A percentile compares a stretch with the other conserved stretches of the same genome.
These are phyloP conservation scores for Halotydeus destructor DNA, from an alignment of 1,140 invertebrate species.

Conservation along the genomic window DNA sequence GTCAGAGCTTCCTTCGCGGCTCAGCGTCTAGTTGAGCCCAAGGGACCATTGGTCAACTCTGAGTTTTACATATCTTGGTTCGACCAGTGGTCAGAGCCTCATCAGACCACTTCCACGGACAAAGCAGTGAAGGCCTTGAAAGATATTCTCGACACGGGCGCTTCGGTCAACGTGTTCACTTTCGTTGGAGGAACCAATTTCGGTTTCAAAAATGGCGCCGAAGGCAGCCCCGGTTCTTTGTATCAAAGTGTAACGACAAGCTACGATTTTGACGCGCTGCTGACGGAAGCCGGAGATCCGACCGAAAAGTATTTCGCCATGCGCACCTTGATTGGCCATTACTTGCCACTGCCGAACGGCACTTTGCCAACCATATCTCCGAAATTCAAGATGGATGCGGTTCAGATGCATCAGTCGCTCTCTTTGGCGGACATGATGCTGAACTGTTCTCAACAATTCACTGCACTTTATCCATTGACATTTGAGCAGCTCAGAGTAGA, in stretches of 20 bases:
- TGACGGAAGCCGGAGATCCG: slow-evolving; percentile 30
- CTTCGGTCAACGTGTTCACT: slow-evolving; percentile 22
- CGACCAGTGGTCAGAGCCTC: slow-evolving; percentile 33
- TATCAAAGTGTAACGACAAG: slow-evolving; percentile 27
- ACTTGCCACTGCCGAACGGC: too few species aligned
- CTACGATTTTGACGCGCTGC: slow-evolving; percentile 32
- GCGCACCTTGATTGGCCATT: slow-evolving; percentile 20
- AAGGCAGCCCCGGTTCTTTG: too few species aligned
- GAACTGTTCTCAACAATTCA: too few species aligned
- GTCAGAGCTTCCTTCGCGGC: slow-evolving; percentile 4
- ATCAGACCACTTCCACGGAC: slow-evolving; percentile 15
- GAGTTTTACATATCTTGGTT: slow-evolving; percentile 70
- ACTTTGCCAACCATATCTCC: too few species aligned
- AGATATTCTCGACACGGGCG: slow-evolving; percentile 19
- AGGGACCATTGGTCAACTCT: slow-evolving; percentile 59
- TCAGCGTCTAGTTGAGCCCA: slow-evolving; percentile 28
- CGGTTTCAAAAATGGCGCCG: too few species aligned
- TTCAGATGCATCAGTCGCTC: too few species aligned
- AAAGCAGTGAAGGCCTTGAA: slow-evolving; percentile 16
- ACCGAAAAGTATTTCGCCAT: slow-evolving; percentile 27
- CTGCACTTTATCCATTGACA: too few species aligned
- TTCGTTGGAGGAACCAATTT: slow-evolving; percentile 16
- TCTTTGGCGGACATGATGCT: too few species aligned
- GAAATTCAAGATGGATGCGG: too few species aligned
- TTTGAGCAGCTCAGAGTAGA: slow-evolving; percentile 11